These are phyloP conservation scores for Danaus plexippus DNA, from an alignment of 1,140 invertebrate genomes.

Conservation along the genomic window DNA sequence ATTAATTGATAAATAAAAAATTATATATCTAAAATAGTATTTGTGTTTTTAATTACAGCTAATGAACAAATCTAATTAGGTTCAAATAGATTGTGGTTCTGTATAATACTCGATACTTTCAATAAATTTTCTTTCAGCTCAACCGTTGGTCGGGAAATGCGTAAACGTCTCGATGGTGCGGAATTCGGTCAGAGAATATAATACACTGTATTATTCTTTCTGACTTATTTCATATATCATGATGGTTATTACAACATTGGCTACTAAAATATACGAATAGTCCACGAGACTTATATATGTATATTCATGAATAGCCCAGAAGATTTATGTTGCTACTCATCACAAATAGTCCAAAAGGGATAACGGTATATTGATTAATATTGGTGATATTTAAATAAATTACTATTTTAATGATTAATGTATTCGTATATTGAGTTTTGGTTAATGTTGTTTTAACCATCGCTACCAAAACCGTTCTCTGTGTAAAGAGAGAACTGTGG, in stretches of 20 bases:
- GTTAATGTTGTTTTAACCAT: conserved; percentile 55
- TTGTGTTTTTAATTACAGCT: too few relatives aligned
- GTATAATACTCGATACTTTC: conserved; percentile 46
- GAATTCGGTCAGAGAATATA: conserved; percentile 57
- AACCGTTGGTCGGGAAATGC: conserved; percentile 28
- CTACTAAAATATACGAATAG: background rate
- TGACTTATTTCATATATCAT: conserved; percentile 37
- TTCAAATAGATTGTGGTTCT: conserved; percentile 28
- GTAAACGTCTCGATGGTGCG: conserved; percentile 28
- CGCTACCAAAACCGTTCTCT: conserved; percentile 16
- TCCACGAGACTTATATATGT: too few relatives aligned
- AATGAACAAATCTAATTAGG: too few relatives aligned
- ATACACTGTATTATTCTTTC: conserved; percentile 64
- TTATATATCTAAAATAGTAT: too few relatives aligned
- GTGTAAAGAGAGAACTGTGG: conserved; percentile 56
- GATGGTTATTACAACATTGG: conserved; percentile 51
- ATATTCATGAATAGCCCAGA: too few relatives aligned
- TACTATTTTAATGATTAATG: too few relatives aligned
- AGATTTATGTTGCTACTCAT: too few relatives aligned
- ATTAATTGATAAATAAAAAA: conserved; percentile 1
- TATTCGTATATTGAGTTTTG: background rate
- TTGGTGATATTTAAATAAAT: too few relatives aligned
- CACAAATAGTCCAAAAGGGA: too few relatives aligned
- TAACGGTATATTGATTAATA: too few relatives aligned
- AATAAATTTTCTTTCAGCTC: conserved; percentile 61